Evolutionary conservation across 2,797 vertebrate genomes (phyloP).

Genomic region (Yasuhikotakia modesta): DNA sequence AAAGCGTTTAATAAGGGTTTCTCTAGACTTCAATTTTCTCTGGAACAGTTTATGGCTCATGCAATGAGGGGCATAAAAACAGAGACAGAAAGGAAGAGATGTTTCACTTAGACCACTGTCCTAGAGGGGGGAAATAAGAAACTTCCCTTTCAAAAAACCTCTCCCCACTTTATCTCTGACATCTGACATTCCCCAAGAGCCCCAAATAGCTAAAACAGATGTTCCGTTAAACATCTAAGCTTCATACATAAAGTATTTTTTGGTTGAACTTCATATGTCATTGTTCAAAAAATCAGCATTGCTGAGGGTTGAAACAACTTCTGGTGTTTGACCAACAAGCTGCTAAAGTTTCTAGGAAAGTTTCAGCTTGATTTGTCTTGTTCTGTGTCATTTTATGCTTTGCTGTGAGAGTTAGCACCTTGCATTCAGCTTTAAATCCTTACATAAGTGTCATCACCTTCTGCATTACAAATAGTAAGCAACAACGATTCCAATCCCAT

Average conservation of each 20-base stretch:
- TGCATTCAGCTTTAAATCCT: neutral
- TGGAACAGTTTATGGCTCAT: conserved; percentile 44
- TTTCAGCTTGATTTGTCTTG: neutral
- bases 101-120: conserved; percentile 13
- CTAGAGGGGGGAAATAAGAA: neutral
- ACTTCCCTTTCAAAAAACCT: conserved; percentile 5
- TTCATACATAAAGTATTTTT: conserved; percentile 22
- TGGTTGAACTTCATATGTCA: conserved; percentile 1
- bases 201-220: conserved; percentile 51
- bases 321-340: neutral
- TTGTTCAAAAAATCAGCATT: neutral
- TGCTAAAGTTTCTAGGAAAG: neutral
- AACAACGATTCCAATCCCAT: neutral
- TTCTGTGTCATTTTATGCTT: neutral
- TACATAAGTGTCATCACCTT: neutral
- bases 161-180: conserved; percentile 1
- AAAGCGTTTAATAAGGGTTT: too few species aligned
- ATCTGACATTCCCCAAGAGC: conserved; percentile 44
- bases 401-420: neutral
- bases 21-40: too few species aligned
- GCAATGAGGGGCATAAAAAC: conserved; percentile 10
- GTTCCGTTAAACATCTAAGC: conserved; percentile 10
- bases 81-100: conserved; percentile 22
- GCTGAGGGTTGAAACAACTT: neutral
- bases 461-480: neutral